These are phyloP conservation scores for Oreonectes daqikongensis DNA, from an alignment of 2,797 vertebrate species.

Conservation along the genomic window DNA sequence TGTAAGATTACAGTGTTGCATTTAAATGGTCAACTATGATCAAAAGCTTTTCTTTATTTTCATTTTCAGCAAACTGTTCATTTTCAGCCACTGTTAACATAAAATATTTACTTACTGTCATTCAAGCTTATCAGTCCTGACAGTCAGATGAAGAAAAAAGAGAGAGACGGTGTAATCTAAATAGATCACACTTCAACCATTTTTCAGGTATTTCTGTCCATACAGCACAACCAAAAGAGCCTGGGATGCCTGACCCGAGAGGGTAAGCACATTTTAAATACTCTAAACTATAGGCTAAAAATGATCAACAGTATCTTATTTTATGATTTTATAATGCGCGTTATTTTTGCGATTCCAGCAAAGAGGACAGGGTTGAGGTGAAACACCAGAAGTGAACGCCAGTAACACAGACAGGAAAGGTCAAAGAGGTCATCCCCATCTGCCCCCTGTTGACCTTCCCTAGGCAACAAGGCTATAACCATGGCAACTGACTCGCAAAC, in stretches of 20 bases:
- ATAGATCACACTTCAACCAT: slow-evolving; percentile 79
- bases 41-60: neutral
- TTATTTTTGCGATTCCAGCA: slow-evolving; percentile 6
- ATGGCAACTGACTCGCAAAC: slow-evolving; percentile 74
- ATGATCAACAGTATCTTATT: slow-evolving; percentile 19
- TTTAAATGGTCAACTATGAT: neutral
- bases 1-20: too few species aligned
- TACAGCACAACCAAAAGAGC: slow-evolving; percentile 41
- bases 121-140: slow-evolving; percentile 77
- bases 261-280: slow-evolving; percentile 5
- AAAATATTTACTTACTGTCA: slow-evolving; percentile 77
- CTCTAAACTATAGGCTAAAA: neutral
- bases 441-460: slow-evolving; percentile 64
- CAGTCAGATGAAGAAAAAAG: slow-evolving; percentile 70
- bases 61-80: slow-evolving; percentile 45
- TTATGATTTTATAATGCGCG: too few species aligned
- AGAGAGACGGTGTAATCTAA: slow-evolving; percentile 72
- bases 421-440: slow-evolving; percentile 67
- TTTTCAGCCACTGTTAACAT: slow-evolving; percentile 59
- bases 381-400: slow-evolving; percentile 50
- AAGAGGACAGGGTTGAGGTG: slow-evolving; percentile 60
- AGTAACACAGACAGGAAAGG: slow-evolving; percentile 74
- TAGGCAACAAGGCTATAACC: slow-evolving; percentile 60
- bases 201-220: slow-evolving; percentile 52
- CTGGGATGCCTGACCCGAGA: slow-evolving; percentile 15